Conservation (phyloP, 2,797 vertebrate genomes). For the Sebastes diploproa region DNA sequence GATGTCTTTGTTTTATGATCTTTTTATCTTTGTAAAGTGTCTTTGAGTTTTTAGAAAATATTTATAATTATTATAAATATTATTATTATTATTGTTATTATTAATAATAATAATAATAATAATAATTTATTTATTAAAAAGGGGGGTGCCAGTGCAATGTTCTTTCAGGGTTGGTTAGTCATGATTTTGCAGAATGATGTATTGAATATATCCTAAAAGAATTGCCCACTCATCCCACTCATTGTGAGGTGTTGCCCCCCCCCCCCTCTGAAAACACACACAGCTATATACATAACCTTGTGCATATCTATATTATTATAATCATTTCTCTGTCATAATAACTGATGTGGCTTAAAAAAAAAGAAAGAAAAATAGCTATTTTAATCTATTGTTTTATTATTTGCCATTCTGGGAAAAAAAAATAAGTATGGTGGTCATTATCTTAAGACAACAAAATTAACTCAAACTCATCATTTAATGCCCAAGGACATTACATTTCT, state of each 20-base stretch:
- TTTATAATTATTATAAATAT: no score
- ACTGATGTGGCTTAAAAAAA: neutral
- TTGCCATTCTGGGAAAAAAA: no score
- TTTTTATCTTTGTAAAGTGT: no score
- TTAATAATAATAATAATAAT: no score
- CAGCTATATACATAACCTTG: neutral
- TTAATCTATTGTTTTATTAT: neutral
- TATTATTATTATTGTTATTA: no score
- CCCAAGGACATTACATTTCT: neutral
- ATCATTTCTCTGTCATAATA: neutral
- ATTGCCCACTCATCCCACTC: neutral
- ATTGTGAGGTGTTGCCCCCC: neutral
- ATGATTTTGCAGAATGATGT: neutral
- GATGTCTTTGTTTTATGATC: no score
- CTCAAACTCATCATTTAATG: neutral
- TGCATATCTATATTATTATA: neutral
- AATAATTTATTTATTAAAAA: neutral
- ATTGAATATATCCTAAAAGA: neutral
- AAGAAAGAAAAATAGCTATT: neutral
- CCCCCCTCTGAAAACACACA: neutral
- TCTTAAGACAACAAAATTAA: neutral
- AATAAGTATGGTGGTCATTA: neutral
- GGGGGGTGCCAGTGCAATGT: neutral
- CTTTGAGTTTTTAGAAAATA: no score
- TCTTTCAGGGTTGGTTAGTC: neutral